Percentiles rank a stretch among this genome's conserved stretches.
phyloP scores from a whole-genome alignment of 1,140 invertebrate genomes.

The Galleria mellonella region DNA sequence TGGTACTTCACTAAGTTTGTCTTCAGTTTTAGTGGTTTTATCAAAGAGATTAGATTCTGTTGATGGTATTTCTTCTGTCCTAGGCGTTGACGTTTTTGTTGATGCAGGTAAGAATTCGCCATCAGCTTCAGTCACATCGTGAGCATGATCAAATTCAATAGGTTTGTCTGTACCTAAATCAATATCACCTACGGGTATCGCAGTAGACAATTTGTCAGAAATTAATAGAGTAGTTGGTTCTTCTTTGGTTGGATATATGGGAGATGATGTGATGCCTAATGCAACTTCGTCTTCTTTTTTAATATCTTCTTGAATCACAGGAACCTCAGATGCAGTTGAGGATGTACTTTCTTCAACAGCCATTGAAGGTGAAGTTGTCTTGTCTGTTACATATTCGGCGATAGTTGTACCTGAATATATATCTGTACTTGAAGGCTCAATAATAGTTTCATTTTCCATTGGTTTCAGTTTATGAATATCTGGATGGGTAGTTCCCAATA shows the following conservation, averaged over 20 bases:
- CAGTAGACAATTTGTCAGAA: too few species aligned
- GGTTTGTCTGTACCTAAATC: slow-evolving; percentile 10
- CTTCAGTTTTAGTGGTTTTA: slow-evolving; percentile 28
- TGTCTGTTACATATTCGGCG: too few species aligned
- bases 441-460: too few species aligned
- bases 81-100: slow-evolving; percentile 31
- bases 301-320: neutral
- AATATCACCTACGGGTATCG: neutral
- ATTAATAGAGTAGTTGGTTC: too few species aligned
- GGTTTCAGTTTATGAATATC: too few species aligned
- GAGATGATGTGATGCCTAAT: neutral
- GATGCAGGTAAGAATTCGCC: slow-evolving; percentile 28
- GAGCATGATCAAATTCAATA: slow-evolving; percentile 6
- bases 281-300: neutral
- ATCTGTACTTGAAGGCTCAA: too few species aligned
- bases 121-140: slow-evolving; percentile 26
- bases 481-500: too few species aligned
- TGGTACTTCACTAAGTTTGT: slow-evolving; percentile 17
- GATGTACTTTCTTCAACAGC: too few species aligned
- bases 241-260: neutral
- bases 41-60: slow-evolving; percentile 17
- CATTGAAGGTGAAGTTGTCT: too few species aligned
- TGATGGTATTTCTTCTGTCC: slow-evolving; percentile 22
- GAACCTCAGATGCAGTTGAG: neutral
- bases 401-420: too few species aligned